phyloP scores from a whole-genome alignment of 1,140 invertebrate genomes.

The Atta cephalotes region DNA sequence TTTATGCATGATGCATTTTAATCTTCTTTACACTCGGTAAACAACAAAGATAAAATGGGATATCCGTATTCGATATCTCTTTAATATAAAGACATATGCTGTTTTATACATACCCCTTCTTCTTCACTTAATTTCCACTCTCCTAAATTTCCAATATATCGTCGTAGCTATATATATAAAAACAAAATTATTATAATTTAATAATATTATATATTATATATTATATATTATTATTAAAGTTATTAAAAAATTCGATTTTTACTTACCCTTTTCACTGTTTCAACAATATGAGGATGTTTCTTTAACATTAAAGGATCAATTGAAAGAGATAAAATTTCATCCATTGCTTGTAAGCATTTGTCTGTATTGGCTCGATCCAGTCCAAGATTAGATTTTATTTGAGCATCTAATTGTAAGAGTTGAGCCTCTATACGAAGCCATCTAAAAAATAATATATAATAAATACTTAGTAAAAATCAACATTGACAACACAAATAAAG shows the following conservation, averaged over 20 bases:
- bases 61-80: neutral
- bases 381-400: constrained; percentile 90
- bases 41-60: too few species aligned
- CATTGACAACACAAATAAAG: too few species aligned
- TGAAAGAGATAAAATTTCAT: constrained; percentile 88
- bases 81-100: neutral
- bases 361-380: constrained; percentile 89
- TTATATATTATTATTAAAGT: neutral
- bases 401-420: constrained; percentile 90
- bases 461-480: neutral
- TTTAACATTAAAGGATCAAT: constrained; percentile 93
- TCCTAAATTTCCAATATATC: constrained; percentile 91
- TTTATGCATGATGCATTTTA: too few species aligned
- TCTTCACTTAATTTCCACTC: constrained; percentile 90
- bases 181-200: neutral
- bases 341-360: constrained; percentile 88
- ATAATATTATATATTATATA: neutral
- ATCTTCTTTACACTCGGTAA: too few species aligned
- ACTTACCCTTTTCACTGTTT: constrained; percentile 89
- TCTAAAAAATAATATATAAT: constrained; percentile 78
- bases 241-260: neutral
- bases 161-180: constrained; percentile 85
- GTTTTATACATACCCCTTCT: constrained; percentile 84
- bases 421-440: constrained; percentile 90
- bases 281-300: constrained; percentile 93